These are phyloP conservation scores for Podarcis lilfordi DNA, from an alignment of 2,797 vertebrate species.

Conservation along the genomic window DNA sequence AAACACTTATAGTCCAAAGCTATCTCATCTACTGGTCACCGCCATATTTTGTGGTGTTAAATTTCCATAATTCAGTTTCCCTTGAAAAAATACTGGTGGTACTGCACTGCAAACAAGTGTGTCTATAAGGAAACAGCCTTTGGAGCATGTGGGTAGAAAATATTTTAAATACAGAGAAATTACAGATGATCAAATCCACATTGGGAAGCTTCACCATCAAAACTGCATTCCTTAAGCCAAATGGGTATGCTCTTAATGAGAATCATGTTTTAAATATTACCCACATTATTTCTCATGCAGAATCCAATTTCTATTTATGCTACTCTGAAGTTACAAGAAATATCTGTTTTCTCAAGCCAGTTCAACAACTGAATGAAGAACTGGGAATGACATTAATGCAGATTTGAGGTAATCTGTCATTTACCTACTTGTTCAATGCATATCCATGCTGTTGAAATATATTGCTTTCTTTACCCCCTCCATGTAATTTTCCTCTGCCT, in stretches of 20 bases:
- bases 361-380: slow-evolving; percentile 57
- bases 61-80: background rate
- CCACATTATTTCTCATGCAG: slow-evolving; percentile 38
- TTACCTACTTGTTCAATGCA: slow-evolving; percentile 45
- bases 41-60: no score
- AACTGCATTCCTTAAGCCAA: slow-evolving; percentile 27
- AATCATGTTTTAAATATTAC: slow-evolving; percentile 43
- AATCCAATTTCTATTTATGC: slow-evolving; percentile 62
- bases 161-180: slow-evolving; percentile 38
- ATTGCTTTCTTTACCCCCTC: slow-evolving; percentile 31
- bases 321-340: slow-evolving; percentile 45
- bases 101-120: slow-evolving; percentile 22
- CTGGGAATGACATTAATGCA: slow-evolving; percentile 48
- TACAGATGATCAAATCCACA: slow-evolving; percentile 28
- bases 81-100: background rate
- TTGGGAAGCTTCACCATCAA: background rate
- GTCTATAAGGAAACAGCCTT: slow-evolving; percentile 26
- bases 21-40: no score
- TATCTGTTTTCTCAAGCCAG: slow-evolving; percentile 46
- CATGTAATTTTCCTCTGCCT: slow-evolving; percentile 51
- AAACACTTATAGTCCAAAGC: no score
- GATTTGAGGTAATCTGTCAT: slow-evolving; percentile 51
- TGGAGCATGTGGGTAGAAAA: slow-evolving; percentile 11
- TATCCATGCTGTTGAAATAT: slow-evolving; percentile 40
- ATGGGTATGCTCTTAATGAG: slow-evolving; percentile 41